A percentile compares a stretch with the other conserved stretches of the same genome.
phyloP scores from a whole-genome alignment of 2,113 vertebrate species.

The Urocitellus parryii region DNA sequence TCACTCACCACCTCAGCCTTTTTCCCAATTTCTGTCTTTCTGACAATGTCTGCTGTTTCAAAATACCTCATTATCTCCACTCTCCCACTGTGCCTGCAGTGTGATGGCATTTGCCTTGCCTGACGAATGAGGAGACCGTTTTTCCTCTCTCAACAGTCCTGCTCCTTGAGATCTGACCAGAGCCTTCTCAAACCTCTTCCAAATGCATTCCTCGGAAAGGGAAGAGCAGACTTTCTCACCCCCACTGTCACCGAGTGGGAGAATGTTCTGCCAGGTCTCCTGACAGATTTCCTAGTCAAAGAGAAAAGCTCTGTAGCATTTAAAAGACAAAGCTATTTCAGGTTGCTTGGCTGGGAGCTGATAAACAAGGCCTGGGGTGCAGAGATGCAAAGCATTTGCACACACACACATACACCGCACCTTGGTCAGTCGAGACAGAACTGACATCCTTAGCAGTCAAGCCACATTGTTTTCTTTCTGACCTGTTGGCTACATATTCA shows the following conservation, averaged over 20 bases:
- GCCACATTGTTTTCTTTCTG: conserved; percentile 79
- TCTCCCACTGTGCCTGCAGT: conserved; percentile 76
- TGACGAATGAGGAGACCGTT: conserved; percentile 76
- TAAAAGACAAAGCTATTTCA: conserved; percentile 74
- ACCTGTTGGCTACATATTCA: conserved; percentile 82
- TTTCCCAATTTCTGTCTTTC: conserved; percentile 76
- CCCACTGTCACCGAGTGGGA: conserved; percentile 33
- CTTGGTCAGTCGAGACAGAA: conserved; percentile 73
- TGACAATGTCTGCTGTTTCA: conserved; percentile 78
- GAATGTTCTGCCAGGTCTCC: conserved; percentile 63
- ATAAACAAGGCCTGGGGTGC: conserved; percentile 69
- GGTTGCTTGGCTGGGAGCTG: conserved; percentile 75
- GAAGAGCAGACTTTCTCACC: conserved; percentile 31
- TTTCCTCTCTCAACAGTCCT: conserved; percentile 72
- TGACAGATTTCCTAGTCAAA: conserved; percentile 64
- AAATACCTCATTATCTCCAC: conserved; percentile 80
- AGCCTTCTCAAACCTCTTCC: conserved; percentile 62
- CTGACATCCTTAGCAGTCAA: conserved; percentile 69
- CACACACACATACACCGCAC: background rate
- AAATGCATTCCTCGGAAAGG: conserved; percentile 57
- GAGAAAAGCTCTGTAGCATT: conserved; percentile 48
- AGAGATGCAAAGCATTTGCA: conserved; percentile 13
- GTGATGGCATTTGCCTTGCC: conserved; percentile 75
- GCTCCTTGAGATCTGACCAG: conserved; percentile 68
- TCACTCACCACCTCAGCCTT: conserved; percentile 69